These are phyloP conservation scores for Diglossa cyanea DNA, from an alignment of 2,797 vertebrate species.

Conservation along the genomic window DNA sequence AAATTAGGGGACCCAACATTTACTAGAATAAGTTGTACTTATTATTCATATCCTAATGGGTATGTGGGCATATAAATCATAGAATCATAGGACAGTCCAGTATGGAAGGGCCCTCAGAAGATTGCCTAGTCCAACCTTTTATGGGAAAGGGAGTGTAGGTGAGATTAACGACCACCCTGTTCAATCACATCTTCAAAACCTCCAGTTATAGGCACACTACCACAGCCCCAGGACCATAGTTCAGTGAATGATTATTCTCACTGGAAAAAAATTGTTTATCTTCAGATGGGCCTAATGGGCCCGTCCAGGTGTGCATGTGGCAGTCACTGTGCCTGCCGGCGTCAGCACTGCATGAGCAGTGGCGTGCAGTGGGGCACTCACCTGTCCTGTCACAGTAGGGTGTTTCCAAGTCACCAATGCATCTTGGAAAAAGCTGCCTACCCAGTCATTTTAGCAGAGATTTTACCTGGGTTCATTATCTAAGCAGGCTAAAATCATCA, in stretches of 20 bases:
- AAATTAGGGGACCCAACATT: neutral
- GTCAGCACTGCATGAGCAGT: neutral
- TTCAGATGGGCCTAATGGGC: neutral
- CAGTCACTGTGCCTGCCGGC: neutral
- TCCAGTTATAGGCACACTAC: neutral
- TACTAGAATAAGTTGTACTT: neutral
- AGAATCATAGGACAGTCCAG: neutral
- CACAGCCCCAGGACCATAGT: neutral
- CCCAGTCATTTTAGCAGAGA: neutral
- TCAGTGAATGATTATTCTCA: neutral
- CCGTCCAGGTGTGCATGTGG: accelerated
- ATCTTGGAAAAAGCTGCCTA: neutral
- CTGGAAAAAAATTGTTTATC: neutral
- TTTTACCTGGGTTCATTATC: neutral
- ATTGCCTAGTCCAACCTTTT: neutral
- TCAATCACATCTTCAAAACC: neutral
- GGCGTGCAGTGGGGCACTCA: accelerated
- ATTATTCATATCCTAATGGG: neutral
- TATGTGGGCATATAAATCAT: neutral
- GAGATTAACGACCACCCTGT: accelerated
- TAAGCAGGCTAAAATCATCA: neutral
- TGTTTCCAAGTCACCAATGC: neutral
- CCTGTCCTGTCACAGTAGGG: neutral
- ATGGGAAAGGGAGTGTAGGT: neutral
- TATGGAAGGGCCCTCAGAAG: neutral